A percentile compares a stretch with the other conserved stretches of the same genome.
Conservation (phyloP, 2,888 invertebrate species). For the Cheilosia grossa region DNA sequence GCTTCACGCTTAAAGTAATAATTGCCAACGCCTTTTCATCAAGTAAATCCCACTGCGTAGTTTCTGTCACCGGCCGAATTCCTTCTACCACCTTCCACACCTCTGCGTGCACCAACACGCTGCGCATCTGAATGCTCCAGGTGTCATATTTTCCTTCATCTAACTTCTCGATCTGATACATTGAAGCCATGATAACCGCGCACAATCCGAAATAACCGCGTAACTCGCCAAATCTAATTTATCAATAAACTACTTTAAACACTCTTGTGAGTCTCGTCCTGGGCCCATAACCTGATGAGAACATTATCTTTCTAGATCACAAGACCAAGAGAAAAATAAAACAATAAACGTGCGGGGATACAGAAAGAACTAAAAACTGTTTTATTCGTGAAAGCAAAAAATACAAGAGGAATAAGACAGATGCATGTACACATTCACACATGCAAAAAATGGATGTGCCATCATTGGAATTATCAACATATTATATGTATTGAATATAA, state of each 20-base stretch:
- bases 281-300: constrained; percentile 37
- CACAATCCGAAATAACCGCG: constrained; percentile 4
- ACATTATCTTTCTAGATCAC: neutral
- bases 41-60: constrained; percentile 17
- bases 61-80: too few species aligned
- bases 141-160: constrained; percentile 29
- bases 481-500: too few species aligned
- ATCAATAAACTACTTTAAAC: neutral
- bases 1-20: constrained; percentile 49
- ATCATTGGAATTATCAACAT: too few species aligned
- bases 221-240: constrained; percentile 22
- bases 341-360: too few species aligned
- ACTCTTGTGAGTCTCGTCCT: constrained; percentile 21
- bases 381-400: too few species aligned
- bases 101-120: constrained; percentile 57
- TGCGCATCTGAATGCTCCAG: constrained; percentile 51
- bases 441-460: too few species aligned
- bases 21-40: constrained; percentile 52
- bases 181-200: constrained; percentile 22
- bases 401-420: too few species aligned
- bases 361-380: too few species aligned
- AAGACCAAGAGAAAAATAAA: too few species aligned
- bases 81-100: constrained; percentile 19
- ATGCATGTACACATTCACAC: too few species aligned
- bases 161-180: constrained; percentile 38